Conservation (phyloP, 2,113 vertebrate genomes). For the Motacilla tschutschensis region DNA sequence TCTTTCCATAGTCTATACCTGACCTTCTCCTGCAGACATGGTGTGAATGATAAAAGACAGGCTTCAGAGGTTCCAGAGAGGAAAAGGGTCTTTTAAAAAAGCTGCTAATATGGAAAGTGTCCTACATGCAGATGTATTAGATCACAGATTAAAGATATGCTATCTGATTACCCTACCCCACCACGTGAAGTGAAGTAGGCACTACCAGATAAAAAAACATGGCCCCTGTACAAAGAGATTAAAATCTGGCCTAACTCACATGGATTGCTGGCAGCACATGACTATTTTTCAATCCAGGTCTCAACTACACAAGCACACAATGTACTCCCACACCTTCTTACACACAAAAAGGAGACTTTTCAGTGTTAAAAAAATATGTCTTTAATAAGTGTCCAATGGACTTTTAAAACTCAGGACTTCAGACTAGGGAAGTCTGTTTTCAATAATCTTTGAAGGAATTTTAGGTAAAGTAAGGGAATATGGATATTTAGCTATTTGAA, state of each 20-base stretch:
- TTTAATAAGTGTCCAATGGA: neutral
- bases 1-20: neutral
- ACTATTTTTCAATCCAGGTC: neutral
- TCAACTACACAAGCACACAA: neutral
- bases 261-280: neutral
- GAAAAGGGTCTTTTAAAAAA: neutral
- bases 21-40: neutral
- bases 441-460: neutral
- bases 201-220: constrained; percentile 1
- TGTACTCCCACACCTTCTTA: neutral
- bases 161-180: neutral
- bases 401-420: neutral
- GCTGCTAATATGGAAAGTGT: neutral
- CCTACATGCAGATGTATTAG: neutral
- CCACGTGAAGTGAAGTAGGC: neutral
- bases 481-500: neutral
- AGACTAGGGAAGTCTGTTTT: neutral
- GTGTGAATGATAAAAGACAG: neutral
- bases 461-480: neutral
- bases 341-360: neutral
- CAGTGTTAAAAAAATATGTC: neutral
- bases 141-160: constrained; percentile 18
- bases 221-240: neutral
- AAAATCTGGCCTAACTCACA: constrained; percentile 16
- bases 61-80: neutral